Evolutionary conservation across 2,888 invertebrate genomes (phyloP).

Genomic region (Mythimna albipuncta): DNA sequence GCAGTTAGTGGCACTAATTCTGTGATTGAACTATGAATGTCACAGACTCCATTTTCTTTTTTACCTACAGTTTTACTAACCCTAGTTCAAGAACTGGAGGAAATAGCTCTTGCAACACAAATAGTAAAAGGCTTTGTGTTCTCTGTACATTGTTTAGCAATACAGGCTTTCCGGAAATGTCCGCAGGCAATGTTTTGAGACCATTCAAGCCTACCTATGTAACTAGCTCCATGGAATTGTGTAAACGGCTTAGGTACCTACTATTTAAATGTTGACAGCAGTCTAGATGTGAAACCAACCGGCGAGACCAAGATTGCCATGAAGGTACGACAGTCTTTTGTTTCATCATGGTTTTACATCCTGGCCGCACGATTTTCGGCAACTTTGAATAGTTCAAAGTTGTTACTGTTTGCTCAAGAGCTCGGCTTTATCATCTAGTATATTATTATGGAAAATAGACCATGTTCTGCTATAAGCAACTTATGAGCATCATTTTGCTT

Average conservation of each 20-base stretch:
- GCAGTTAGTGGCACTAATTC: no score
- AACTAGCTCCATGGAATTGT: conserved; percentile 1
- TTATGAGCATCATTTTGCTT: neutral
- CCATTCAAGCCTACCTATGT: neutral
- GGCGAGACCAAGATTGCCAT: conserved; percentile 1
- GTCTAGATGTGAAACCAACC: conserved; percentile 14
- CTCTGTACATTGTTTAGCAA: conserved; percentile 9
- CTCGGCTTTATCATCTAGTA: neutral
- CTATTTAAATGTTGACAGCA: neutral
- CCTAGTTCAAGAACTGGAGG: neutral
- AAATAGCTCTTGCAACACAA: neutral
- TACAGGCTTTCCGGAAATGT: conserved; percentile 14
- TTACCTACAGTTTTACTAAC: neutral
- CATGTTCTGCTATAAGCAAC: neutral
- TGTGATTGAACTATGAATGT: no score
- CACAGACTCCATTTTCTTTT: neutral
- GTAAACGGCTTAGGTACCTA: neutral
- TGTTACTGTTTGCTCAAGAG: neutral
- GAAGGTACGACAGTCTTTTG: neutral
- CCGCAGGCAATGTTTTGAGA: conserved; percentile 18
- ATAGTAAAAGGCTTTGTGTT: conserved; percentile 1
- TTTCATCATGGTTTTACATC: neutral
- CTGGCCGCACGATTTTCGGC: neutral
- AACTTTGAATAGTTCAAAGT: neutral
- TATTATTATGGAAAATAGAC: neutral